Evolutionary conservation across 2,888 invertebrate species (phyloP).

Genomic region (Gari tellinella): DNA sequence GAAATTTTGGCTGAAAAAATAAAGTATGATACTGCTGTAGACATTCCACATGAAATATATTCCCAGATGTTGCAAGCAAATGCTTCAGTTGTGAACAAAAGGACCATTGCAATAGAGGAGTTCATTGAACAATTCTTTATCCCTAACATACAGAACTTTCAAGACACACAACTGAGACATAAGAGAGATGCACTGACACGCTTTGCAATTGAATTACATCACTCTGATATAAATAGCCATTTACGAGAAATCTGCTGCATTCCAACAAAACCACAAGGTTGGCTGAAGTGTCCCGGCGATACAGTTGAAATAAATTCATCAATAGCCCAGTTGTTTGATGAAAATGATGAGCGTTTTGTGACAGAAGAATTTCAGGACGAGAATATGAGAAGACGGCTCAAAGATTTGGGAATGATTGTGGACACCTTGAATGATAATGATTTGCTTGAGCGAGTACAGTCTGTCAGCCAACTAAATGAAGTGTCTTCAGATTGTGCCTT

Average conservation of each 20-base stretch:
- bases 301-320: slow-evolving; percentile 16
- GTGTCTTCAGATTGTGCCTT: slow-evolving; percentile 23
- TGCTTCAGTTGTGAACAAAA: slow-evolving; percentile 1
- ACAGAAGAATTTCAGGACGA: slow-evolving; percentile 3
- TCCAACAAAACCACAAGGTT: slow-evolving; percentile 31
- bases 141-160: slow-evolving; percentile 33
- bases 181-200: no score
- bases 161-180: no score
- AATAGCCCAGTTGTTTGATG: slow-evolving; percentile 19
- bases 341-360: slow-evolving; percentile 25
- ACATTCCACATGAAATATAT: slow-evolving; percentile 26
- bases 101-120: slow-evolving; percentile 29
- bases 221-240: slow-evolving; percentile 1
- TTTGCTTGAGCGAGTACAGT: slow-evolving; percentile 13
- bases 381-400: background rate
- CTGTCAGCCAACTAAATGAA: slow-evolving; percentile 5
- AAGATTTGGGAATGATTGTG: slow-evolving; percentile 19
- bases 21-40: slow-evolving; percentile 13
- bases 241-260: slow-evolving; percentile 39
- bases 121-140: slow-evolving; percentile 51
- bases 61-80: slow-evolving; percentile 3
- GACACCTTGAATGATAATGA: slow-evolving; percentile 4
- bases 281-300: slow-evolving; percentile 21
- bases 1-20: slow-evolving; percentile 14
- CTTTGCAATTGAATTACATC: no score